phyloP scores from a whole-genome alignment of 2,797 vertebrate genomes.

The Brachyrhaphis roseni region DNA sequence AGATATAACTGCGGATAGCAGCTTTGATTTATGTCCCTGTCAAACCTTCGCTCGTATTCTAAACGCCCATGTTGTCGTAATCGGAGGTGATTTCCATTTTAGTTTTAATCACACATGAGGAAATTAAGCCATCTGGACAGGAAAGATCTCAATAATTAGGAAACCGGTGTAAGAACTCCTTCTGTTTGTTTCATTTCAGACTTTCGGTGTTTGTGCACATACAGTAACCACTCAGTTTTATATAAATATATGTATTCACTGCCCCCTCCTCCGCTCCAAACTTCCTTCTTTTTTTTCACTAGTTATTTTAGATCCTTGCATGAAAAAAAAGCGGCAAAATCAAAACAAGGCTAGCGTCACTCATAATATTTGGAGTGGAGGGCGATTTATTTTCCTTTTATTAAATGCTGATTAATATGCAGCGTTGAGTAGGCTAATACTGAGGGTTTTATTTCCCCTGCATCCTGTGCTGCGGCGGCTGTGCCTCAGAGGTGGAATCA shows the following conservation, averaged over 20 bases:
- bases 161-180: neutral
- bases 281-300: neutral
- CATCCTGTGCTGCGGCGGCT: neutral
- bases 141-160: neutral
- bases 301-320: neutral
- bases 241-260: neutral
- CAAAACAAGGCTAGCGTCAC: neutral
- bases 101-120: neutral
- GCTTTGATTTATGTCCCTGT: neutral
- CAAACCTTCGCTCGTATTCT: neutral
- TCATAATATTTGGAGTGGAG: slow-evolving; percentile 95
- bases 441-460: slow-evolving; percentile 84
- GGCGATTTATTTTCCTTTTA: slow-evolving; percentile 92
- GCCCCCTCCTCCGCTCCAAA: neutral
- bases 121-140: neutral
- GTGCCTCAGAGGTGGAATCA: neutral
- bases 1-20: neutral
- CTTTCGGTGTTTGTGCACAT: neutral
- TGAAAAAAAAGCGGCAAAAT: neutral
- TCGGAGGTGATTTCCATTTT: neutral
- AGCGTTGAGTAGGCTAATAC: slow-evolving; percentile 90
- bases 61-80: neutral
- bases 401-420: slow-evolving; percentile 97
- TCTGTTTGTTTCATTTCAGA: neutral
- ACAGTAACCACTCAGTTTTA: neutral